Evolutionary conservation across 2,888 invertebrate species (phyloP), one percentile per base, ranked within the genome.

Genomic region (Chrysolina haemoptera): DNA sequence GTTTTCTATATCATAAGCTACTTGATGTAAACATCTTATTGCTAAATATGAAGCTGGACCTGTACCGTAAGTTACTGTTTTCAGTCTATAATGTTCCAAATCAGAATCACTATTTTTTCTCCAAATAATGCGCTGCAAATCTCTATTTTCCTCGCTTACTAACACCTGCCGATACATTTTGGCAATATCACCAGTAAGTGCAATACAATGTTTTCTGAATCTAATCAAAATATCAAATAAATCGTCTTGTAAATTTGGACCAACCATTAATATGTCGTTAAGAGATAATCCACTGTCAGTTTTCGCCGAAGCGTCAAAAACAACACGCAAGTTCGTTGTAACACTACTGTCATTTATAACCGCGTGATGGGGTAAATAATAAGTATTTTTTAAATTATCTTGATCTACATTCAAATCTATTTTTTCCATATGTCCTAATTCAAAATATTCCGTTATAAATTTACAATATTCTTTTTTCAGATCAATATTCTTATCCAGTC

Each of bases 41-140:
- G 77, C 75, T n/a, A 74, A 27, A 68, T 41, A 77, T 0, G 73
- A 53, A 40, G 76, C 65, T 1, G 50, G 12, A 1, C 64, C 65
- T 12, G 72, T 76, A 8, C 75, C 75, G 46, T 76, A 75, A 12
- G 67, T 75, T 0, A 70, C 67, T 6, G 75, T 76, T 0, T 72
- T 71, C 10, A 75, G 41, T 12, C 41, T 1, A 69, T 50, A 74
- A 53, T 53, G 59, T 18, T 22, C 16, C 3, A 74, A 16, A 0
- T 43, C 22, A 4, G 10, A 14, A 4, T 41, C 11, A 2, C 41
- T 40, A 64, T 43, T 64, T 16, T 43, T 12, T 43, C 84, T 68
- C 87, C 87, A 87, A 5, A 88, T 59, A 5, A 88, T 86, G 8
- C 82, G 68, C 59, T 87, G 87, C n/a, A 70, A 53, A 16, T 27